Evolutionary conservation across 2,113 vertebrate species (phyloP), one percentile per base, ranked within the genome.

Genomic region (Eulemur macaco): DNA sequence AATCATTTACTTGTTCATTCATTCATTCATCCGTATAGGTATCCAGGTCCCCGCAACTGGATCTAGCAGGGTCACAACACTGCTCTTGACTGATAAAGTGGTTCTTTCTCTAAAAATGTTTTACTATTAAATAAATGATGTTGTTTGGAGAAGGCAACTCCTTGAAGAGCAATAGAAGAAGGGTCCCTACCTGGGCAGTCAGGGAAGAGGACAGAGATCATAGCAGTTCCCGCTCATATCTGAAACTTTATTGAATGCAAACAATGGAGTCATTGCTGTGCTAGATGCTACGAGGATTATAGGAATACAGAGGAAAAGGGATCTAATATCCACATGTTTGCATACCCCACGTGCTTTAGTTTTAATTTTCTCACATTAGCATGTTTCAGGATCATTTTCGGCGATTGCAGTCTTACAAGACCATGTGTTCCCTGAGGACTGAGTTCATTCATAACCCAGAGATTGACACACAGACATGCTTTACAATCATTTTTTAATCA

Each of bases 211-310:
- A 39, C 0, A 17, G 60, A 84, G 27, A 31, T 15, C 4, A 34
- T 39, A 6, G 4, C 1, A 29, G 23, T 1, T 6, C 1, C 23
- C 6, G n/a, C 31, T 80, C 5, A 0, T 14, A 5, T 29, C 39
- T 56, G 25, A 86, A 63, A 29, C 64, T 34, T 58, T 13, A 17
- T 0, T 15, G n/a, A 90, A 80, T 37, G 58, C 14, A 52, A 74
- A 29, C 1, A 18, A 20, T 8, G 27, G 27, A 8, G 29, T 52
- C 20, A 3, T 45, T 2, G 14, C 45, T 52, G 34, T 14, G 1
- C 56, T 37, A 3, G 0, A 4, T 25, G n/a, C 76, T 27, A 29
- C 0, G 13, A 42, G 54, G 9, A 31, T 71, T 15, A 37, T 23
- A 64, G 66, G 50, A 69, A 23, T 1, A 34, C 23, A 3, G 47